Base-by-base conservation (phyloP, 2,888 invertebrate genomes). In the Tenthredo notha region DNA sequence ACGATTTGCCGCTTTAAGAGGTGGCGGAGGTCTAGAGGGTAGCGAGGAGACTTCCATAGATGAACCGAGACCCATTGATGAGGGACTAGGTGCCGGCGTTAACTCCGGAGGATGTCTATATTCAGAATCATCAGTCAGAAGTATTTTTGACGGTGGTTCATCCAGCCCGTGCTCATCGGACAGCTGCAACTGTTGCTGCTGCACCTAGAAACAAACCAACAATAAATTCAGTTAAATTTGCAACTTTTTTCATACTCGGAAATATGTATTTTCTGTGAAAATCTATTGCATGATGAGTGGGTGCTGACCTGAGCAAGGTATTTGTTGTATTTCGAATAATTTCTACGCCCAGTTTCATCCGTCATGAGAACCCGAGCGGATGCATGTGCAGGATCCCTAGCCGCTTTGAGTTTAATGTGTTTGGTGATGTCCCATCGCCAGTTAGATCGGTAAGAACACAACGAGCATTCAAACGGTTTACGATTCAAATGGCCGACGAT, bases 361-460 rank as follows among this genome's bases (percentile, higher is more conserved):
- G 98, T 98, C 96, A 98, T 97, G 85, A 98, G 94, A 72, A 98
- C 98, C 93, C 97, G 96, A 80, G 97, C 97, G 87, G 95, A 95
- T 90, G 96, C 96, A 93, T 98, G 98, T 78, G 96, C 96, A 82
- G 96, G 96, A 94, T 98, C 98, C 87, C 98, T 95, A 33, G 97
- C 97, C 9, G 97, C 97, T 94, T 98, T 98, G 90, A 98, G 94
- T 91, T 98, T 97, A 88, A 99, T 98, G 93, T 99, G 99, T 93
- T 99, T 98, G 40, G 98, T 98, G 86, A 99, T 98, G 94, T 99
- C 99, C 98, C 98, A 98, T 87, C 98, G 96, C 98, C 98, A 99
- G 92, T 99, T 99, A 43, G 98, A 98, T 89, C 98, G 96, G 92
- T 98, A 98, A 84, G 97, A 97, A 94, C 99, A 99, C 21, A 98